A percentile compares a stretch with the other conserved stretches of the same genome.
Conservation (phyloP, 2,113 vertebrate species). For the Siniperca knerii region DNA sequence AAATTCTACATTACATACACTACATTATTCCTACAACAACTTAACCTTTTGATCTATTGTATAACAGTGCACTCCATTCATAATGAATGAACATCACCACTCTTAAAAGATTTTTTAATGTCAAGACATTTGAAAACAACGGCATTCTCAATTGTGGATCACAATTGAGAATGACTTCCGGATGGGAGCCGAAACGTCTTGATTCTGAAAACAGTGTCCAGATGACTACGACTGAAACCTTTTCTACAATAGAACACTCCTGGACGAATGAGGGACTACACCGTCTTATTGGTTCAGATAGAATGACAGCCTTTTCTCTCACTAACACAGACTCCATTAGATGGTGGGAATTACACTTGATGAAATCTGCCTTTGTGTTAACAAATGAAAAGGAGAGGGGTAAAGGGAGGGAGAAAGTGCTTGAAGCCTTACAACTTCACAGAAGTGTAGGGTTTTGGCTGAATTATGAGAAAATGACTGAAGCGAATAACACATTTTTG, state of each 20-base stretch:
- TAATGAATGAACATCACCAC: neutral
- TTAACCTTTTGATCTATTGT: constrained; percentile 7
- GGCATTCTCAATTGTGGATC: no score
- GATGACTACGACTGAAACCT: no score
- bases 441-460: neutral
- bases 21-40: neutral
- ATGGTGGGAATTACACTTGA: constrained; percentile 44
- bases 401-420: neutral
- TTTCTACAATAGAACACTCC: no score
- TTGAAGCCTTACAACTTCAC: neutral
- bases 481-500: neutral
- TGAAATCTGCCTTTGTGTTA: constrained; percentile 50
- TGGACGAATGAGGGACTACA: no score
- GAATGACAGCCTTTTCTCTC: constrained; percentile 26
- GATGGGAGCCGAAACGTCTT: no score
- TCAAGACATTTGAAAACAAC: constrained; percentile 5
- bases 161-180: no score
- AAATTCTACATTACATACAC: no score
- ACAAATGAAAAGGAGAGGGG: constrained; percentile 30
- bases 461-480: neutral
- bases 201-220: no score
- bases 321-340: constrained; percentile 51
- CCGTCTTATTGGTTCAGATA: constrained; percentile 21
- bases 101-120: neutral
- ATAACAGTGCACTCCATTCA: neutral